phyloP scores from a whole-genome alignment of 1,140 invertebrate genomes.

The Mya arenaria region DNA sequence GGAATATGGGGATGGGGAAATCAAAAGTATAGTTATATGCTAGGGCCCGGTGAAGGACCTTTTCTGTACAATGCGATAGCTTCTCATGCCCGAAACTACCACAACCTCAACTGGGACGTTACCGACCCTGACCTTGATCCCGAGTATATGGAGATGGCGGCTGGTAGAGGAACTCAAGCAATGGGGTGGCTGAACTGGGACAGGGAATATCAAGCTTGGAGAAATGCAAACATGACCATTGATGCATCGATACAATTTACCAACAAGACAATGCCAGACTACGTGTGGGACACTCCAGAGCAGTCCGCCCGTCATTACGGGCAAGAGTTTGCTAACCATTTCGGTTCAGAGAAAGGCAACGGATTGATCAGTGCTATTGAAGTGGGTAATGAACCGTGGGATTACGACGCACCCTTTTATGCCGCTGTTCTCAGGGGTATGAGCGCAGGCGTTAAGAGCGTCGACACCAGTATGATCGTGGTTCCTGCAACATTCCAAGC shows the following conservation, averaged over 20 bases:
- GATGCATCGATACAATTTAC: slow-evolving; percentile 67
- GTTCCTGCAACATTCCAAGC: slow-evolving; percentile 69
- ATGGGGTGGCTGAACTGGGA: slow-evolving; percentile 71
- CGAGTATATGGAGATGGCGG: slow-evolving; percentile 61
- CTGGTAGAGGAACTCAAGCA: slow-evolving; percentile 62
- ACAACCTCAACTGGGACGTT: slow-evolving; percentile 70
- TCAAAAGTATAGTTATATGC: slow-evolving; percentile 52
- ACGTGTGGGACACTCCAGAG: slow-evolving; percentile 59
- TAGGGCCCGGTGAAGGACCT: slow-evolving; percentile 55
- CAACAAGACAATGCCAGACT: slow-evolving; percentile 53
- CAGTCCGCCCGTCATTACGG: slow-evolving; percentile 61
- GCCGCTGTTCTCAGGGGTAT: slow-evolving; percentile 62
- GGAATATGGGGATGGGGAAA: slow-evolving; percentile 73
- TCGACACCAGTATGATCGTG: slow-evolving; percentile 59
- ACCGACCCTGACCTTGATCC: slow-evolving; percentile 61
- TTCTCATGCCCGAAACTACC: slow-evolving; percentile 69
- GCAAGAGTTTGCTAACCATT: slow-evolving; percentile 62
- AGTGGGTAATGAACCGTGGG: slow-evolving; percentile 72
- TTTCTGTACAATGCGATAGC: slow-evolving; percentile 62
- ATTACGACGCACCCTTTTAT: slow-evolving; percentile 67
- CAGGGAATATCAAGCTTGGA: slow-evolving; percentile 64
- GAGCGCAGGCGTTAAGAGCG: slow-evolving; percentile 57
- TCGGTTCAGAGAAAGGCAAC: slow-evolving; percentile 64
- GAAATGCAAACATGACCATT: slow-evolving; percentile 54
- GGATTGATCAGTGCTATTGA: slow-evolving; percentile 64